phyloP scores from a whole-genome alignment of 2,113 vertebrate species.

The Saccopteryx leptura region DNA sequence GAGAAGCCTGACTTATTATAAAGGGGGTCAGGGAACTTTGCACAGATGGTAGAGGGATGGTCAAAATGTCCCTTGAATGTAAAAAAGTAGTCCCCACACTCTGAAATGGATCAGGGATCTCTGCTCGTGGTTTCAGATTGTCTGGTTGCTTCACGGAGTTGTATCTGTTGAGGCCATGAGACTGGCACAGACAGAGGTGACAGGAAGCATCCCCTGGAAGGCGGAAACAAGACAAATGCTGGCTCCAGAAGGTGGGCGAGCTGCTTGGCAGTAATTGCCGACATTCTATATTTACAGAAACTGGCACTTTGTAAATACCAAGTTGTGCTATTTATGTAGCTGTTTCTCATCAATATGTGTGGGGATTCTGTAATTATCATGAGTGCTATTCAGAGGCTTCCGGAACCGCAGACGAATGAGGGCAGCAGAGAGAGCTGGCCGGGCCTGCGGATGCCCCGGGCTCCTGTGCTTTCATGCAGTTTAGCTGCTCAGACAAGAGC shows the following conservation, averaged over 20 bases:
- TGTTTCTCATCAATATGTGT: constrained; percentile 76
- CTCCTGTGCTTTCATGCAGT: not conserved
- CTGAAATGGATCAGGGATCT: not conserved
- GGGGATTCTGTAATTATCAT: constrained; percentile 78
- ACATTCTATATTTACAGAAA: constrained; percentile 81
- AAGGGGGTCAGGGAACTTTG: rapidly evolving
- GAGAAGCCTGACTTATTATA: not conserved
- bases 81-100: not conserved
- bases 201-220: not conserved
- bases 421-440: not conserved
- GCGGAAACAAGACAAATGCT: constrained; percentile 1
- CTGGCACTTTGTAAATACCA: constrained; percentile 76
- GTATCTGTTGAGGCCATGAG: not conserved
- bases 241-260: not conserved
- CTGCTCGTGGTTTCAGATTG: not conserved
- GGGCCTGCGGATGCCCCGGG: not conserved
- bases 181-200: not conserved
- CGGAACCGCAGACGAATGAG: constrained; percentile 55
- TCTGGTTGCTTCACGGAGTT: not conserved
- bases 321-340: constrained; percentile 77
- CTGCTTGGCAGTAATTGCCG: constrained; percentile 24
- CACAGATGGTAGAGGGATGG: not conserved
- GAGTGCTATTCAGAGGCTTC: constrained; percentile 64
- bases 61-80: not conserved
- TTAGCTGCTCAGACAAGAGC: not conserved